Evolutionary conservation across 2,888 invertebrate genomes (phyloP).

Genomic region (Ochropleura leucogaster): DNA sequence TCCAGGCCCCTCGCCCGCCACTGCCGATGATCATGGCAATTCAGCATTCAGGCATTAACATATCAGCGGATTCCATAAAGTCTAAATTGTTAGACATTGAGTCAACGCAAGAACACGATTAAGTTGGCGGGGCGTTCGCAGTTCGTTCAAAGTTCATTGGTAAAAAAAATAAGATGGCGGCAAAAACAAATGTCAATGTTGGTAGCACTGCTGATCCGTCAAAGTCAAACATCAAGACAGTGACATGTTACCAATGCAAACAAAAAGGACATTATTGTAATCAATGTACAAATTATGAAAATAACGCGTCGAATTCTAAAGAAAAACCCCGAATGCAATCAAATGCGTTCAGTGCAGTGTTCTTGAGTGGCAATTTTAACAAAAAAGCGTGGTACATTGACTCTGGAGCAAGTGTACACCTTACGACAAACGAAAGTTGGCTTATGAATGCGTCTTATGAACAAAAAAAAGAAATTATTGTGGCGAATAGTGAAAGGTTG

Average conservation of each 20-base stretch:
- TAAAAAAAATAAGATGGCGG: not conserved
- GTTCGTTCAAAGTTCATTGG: not conserved
- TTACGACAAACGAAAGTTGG: not conserved
- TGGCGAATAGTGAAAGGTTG: not conserved
- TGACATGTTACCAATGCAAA: not conserved
- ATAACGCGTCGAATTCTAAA: not conserved
- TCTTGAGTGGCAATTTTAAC: not conserved
- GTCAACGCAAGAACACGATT: not conserved
- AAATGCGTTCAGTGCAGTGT: conserved; percentile 1
- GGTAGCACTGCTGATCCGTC: not conserved
- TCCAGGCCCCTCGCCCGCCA: too few species aligned
- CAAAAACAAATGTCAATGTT: not conserved
- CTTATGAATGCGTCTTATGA: not conserved
- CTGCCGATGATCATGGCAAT: conserved; percentile 3
- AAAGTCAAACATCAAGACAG: not conserved
- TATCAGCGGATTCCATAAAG: not conserved
- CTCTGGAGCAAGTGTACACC: not conserved
- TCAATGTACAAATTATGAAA: not conserved
- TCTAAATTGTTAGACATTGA: not conserved
- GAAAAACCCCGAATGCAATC: not conserved
- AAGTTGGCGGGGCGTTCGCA: not conserved
- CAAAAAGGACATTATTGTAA: not conserved
- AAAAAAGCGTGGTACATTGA: conserved; percentile 1
- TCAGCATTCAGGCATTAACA: not conserved
- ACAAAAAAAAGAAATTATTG: not conserved